These are phyloP conservation scores for Dasyprocta punctata DNA, from an alignment of 2,113 vertebrate species.

Conservation along the genomic window DNA sequence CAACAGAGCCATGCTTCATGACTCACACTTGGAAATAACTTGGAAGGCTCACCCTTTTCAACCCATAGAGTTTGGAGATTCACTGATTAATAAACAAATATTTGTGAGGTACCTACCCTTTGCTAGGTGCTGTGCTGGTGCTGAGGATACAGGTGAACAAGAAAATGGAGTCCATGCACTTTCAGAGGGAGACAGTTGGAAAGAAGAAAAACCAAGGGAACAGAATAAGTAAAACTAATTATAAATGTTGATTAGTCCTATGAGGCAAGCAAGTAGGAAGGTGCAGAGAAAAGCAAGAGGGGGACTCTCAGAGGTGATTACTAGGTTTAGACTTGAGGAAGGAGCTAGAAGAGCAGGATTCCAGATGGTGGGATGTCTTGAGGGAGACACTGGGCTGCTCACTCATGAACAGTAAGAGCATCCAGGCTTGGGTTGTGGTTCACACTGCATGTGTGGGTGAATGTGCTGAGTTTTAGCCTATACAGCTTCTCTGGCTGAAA, in stretches of 20 bases:
- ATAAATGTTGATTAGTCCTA: background rate
- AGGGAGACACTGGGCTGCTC: background rate
- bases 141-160: background rate
- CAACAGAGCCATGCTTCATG: background rate
- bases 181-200: background rate
- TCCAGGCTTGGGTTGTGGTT: background rate
- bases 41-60: background rate
- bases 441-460: background rate
- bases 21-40: background rate
- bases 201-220: background rate
- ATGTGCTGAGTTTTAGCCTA: too few species aligned
- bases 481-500: background rate
- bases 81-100: background rate
- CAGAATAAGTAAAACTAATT: background rate
- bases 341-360: background rate
- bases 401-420: rapidly evolving
- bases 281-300: background rate
- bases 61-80: background rate
- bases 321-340: background rate
- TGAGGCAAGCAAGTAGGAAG: background rate
- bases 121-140: background rate
- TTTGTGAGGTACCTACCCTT: background rate
- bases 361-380: background rate
- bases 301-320: background rate
- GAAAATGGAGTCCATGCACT: background rate